Evolutionary conservation across 2,888 invertebrate species (phyloP).

Genomic region (Ophioninae sp.): DNA sequence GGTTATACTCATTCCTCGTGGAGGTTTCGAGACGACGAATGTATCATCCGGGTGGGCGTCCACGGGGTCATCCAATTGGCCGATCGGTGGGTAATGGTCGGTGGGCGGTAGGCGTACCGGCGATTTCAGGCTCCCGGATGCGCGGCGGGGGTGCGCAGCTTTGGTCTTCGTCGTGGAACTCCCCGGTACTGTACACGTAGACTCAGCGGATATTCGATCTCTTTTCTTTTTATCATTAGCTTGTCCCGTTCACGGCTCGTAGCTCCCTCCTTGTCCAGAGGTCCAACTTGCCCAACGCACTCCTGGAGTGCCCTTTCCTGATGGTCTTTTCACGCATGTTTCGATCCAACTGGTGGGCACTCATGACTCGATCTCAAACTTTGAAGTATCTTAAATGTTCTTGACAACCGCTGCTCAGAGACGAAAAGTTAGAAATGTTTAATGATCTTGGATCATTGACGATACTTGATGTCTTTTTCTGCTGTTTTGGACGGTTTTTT

Average conservation of each 20-base stretch:
- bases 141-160: conserved; percentile 76
- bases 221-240: conserved; percentile 31
- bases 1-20: conserved; percentile 47
- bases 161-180: conserved; percentile 62
- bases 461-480: background rate
- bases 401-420: background rate
- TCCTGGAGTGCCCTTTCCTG: background rate
- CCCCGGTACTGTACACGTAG: conserved; percentile 15
- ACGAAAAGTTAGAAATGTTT: background rate
- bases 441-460: background rate
- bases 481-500: no score
- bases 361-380: background rate
- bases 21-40: conserved; percentile 53
- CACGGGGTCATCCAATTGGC: conserved; percentile 78
- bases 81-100: conserved; percentile 79
- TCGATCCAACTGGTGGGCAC: background rate
- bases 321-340: background rate
- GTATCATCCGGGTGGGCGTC: conserved; percentile 73
- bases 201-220: conserved; percentile 30
- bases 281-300: background rate
- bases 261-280: conserved; percentile 27
- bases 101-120: conserved; percentile 77
- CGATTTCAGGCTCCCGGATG: conserved; percentile 69
- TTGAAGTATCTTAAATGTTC: background rate
- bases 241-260: conserved; percentile 24